A percentile compares a stretch with the other conserved stretches of the same genome.
Conservation (phyloP, 2,113 vertebrate species). For the Gracilinanus agilis region DNA sequence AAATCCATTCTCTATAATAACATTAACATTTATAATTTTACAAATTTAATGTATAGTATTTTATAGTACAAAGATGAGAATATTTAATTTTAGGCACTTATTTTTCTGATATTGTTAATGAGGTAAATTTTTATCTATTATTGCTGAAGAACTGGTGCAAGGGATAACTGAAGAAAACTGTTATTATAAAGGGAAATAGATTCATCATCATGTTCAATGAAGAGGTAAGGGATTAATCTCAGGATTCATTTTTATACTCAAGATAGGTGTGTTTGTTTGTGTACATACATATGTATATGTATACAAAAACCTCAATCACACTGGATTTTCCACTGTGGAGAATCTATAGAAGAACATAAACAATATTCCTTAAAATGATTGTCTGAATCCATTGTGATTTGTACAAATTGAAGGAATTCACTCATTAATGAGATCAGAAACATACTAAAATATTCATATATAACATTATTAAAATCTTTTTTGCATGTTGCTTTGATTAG, state of each 20-base stretch:
- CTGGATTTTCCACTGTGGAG: too few species aligned
- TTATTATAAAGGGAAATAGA: not conserved
- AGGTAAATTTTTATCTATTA: not conserved
- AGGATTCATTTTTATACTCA: not conserved
- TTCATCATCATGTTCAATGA: not conserved
- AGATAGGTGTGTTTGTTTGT: too few species aligned
- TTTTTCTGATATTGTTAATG: not conserved
- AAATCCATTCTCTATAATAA: not conserved
- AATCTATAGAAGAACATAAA: not conserved
- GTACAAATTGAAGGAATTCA: not conserved
- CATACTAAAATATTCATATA: not conserved
- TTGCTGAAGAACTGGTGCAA: too few species aligned
- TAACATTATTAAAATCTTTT: not conserved
- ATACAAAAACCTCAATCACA: too few species aligned
- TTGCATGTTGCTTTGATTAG: not conserved
- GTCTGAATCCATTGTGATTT: not conserved
- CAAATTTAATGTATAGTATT: not conserved
- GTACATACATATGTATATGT: too few species aligned
- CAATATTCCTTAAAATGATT: not conserved
- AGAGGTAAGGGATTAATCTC: not conserved
- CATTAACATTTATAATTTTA: not conserved
- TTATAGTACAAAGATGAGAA: not conserved
- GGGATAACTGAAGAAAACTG: too few species aligned
- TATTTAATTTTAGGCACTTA: not conserved
- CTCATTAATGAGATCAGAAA: not conserved